Percentiles rank a stretch among this genome's conserved stretches.
Evolutionary conservation across 2,113 vertebrate genomes (phyloP).

Genomic region (Enhydra lutris): DNA sequence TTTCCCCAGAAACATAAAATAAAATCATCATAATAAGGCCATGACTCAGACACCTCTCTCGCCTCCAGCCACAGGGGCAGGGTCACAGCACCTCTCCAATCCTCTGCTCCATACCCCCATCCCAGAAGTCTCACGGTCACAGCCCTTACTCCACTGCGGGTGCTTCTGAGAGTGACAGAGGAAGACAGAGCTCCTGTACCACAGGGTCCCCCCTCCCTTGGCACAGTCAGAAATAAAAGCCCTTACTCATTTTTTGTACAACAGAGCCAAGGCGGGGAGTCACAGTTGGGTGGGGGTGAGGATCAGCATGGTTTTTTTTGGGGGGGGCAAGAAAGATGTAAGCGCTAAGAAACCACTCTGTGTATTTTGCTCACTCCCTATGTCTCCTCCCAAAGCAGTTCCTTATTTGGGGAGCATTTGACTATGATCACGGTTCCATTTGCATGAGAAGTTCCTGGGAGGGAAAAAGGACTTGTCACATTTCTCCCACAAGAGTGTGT

Average conservation of each 20-base stretch:
- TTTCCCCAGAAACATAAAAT: background rate
- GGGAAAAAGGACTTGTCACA: slow-evolving; percentile 33
- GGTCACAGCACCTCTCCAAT: background rate
- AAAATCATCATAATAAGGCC: background rate
- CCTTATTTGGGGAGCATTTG: slow-evolving; percentile 29
- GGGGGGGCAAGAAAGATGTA: background rate
- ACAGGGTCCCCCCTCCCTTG: background rate
- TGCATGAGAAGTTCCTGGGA: slow-evolving; percentile 41
- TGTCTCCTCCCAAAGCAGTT: background rate
- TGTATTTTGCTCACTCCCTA: background rate
- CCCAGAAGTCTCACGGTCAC: background rate
- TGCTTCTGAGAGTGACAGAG: background rate
- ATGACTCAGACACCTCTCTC: background rate
- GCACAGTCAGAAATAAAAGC: background rate
- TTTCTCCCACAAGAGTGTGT: slow-evolving; percentile 49
- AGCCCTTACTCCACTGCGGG: background rate
- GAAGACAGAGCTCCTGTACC: background rate
- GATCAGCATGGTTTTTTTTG: too few species aligned
- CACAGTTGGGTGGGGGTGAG: too few species aligned
- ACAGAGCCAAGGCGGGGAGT: background rate
- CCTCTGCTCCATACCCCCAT: background rate
- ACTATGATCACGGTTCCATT: slow-evolving; percentile 25
- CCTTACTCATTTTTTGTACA: background rate
- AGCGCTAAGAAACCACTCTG: background rate
- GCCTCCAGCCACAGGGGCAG: background rate